A percentile compares a stretch with the other conserved stretches of the same genome.
These are phyloP conservation scores for Smittia aterrima DNA, from an alignment of 2,888 invertebrate genomes.

Conservation along the genomic window DNA sequence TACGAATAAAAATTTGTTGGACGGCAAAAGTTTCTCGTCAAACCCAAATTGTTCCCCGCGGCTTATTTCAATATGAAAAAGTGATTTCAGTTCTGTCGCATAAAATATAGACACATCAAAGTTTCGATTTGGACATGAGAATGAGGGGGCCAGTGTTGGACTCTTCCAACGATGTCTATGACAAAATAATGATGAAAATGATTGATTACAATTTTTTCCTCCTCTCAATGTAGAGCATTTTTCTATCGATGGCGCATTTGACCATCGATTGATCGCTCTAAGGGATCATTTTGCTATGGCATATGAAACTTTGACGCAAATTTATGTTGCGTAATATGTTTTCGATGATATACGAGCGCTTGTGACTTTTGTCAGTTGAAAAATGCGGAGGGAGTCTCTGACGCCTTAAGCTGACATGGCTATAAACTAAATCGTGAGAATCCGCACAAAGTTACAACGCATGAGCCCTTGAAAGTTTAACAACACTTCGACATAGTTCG, in stretches of 20 bases:
- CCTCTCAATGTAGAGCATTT: background rate
- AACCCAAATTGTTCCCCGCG: too few relatives aligned
- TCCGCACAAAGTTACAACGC: too few relatives aligned
- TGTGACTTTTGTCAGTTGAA: background rate
- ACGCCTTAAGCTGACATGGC: background rate
- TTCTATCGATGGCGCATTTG: constrained; percentile 9
- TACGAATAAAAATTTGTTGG: too few relatives aligned
- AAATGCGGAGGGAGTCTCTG: background rate
- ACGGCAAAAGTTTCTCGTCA: too few relatives aligned
- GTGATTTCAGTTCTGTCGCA: background rate
- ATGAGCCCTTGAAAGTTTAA: too few relatives aligned
- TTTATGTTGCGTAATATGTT: constrained; percentile 41
- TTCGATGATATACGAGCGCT: constrained; percentile 17
- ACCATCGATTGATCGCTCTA: constrained; percentile 38
- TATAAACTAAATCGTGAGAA: too few relatives aligned
- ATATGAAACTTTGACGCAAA: constrained; percentile 37
- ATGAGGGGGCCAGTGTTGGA: background rate
- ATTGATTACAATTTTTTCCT: constrained; percentile 39
- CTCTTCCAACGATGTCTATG: constrained; percentile 32
- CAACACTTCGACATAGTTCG: too few relatives aligned
- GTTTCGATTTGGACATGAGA: background rate
- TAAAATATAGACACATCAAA: constrained; percentile 40
- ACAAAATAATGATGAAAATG: constrained; percentile 42
- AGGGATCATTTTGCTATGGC: constrained; percentile 7
- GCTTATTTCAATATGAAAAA: too few relatives aligned